Conservation (phyloP, 1,140 invertebrate genomes). For the Gryllus bimaculatus region DNA sequence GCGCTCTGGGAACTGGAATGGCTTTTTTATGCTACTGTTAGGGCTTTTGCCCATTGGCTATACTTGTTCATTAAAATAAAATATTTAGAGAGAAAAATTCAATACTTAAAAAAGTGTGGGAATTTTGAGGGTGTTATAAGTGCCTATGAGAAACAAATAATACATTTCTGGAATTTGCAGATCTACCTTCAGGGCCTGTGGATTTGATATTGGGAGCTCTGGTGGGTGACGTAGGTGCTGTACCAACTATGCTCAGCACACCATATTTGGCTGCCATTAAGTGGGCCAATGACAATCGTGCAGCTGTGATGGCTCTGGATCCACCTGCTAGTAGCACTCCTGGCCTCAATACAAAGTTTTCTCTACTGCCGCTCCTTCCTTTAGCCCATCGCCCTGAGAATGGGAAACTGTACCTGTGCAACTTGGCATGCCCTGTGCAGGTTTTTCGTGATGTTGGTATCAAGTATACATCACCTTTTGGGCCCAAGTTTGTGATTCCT, state of each 20-base stretch:
- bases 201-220: constrained; percentile 62
- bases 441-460: constrained; percentile 69
- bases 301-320: constrained; percentile 73
- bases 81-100: no score
- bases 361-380: constrained; percentile 64
- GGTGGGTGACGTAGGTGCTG: constrained; percentile 38
- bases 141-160: not conserved
- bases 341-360: constrained; percentile 61
- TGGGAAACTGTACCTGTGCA: constrained; percentile 78
- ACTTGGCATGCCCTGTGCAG: constrained; percentile 69
- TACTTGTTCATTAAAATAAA: no score
- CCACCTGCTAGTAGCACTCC: constrained; percentile 59
- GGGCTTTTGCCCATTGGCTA: no score
- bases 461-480: constrained; percentile 78
- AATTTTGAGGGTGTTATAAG: not conserved
- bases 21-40: no score
- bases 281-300: constrained; percentile 62
- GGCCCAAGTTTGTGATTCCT: constrained; percentile 77
- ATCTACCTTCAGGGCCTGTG: constrained; percentile 45
- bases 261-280: constrained; percentile 33
- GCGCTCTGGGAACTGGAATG: no score
- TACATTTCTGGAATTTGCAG: constrained; percentile 20
- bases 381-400: constrained; percentile 55
- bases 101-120: no score
- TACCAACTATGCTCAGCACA: constrained; percentile 19